A percentile compares a stretch with the other conserved stretches of the same genome.
Conservation (phyloP, 2,888 invertebrate genomes). For the Atrina japonica region DNA sequence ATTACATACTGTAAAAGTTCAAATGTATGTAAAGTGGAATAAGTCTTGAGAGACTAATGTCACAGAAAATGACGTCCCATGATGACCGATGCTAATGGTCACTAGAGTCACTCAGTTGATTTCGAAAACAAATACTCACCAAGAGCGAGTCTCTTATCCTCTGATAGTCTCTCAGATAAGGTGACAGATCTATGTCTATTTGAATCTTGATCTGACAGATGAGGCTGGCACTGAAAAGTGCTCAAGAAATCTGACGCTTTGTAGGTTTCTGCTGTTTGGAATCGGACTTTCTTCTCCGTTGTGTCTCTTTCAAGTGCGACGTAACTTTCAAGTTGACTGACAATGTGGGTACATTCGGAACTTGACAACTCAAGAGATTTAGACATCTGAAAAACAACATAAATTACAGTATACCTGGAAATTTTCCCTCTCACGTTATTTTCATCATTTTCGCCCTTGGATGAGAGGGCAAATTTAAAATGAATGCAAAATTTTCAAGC, state of each 20-base stretch:
- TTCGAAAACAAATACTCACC: too few relatives aligned
- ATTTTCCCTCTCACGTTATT: constrained; percentile 13
- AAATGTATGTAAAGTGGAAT: too few relatives aligned
- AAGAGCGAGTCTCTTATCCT: constrained; percentile 65
- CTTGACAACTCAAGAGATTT: constrained; percentile 34
- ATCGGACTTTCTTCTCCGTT: constrained; percentile 50
- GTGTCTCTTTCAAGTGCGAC: constrained; percentile 29
- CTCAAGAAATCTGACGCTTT: constrained; percentile 69
- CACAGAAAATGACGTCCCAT: too few relatives aligned
- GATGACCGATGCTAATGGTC: too few relatives aligned
- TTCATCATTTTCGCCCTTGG: too few relatives aligned
- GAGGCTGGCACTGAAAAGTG: constrained; percentile 73
- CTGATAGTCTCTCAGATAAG: constrained; percentile 63
- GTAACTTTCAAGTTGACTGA: constrained; percentile 53
- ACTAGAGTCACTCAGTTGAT: too few relatives aligned
- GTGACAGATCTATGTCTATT: constrained; percentile 47
- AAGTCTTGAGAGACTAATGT: too few relatives aligned
- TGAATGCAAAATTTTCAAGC: too few relatives aligned
- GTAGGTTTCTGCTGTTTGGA: constrained; percentile 57
- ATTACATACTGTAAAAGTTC: too few relatives aligned
- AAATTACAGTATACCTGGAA: constrained; percentile 50
- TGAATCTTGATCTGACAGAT: constrained; percentile 47
- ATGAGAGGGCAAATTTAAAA: too few relatives aligned
- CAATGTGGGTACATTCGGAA: constrained; percentile 61
- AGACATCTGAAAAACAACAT: too few relatives aligned